Evolutionary conservation across 2,113 vertebrate species (phyloP).

Genomic region (Etheostoma spectabile): DNA sequence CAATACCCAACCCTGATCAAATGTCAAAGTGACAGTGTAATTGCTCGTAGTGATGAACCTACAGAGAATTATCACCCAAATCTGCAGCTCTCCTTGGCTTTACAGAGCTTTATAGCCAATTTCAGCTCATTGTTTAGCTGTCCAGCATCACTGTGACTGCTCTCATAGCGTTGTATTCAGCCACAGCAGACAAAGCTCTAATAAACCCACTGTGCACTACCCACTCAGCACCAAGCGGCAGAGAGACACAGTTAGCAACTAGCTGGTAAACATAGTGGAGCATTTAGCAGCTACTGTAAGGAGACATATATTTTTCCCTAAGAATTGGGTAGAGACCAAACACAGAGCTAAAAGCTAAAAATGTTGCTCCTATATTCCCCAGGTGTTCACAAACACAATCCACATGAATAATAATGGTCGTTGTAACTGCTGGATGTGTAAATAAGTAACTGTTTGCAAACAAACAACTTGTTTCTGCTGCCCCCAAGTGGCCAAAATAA

Average conservation of each 20-base stretch:
- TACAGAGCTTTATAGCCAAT: neutral
- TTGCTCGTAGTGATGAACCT: neutral
- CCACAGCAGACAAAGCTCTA: no score
- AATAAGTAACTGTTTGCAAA: neutral
- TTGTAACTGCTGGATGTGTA: constrained; percentile 1
- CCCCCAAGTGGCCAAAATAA: constrained; percentile 14
- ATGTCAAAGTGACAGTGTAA: no score
- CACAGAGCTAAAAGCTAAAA: no score
- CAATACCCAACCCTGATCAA: no score
- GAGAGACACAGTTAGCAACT: neutral
- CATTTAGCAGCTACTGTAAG: neutral
- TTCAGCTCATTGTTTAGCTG: neutral
- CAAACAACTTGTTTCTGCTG: neutral
- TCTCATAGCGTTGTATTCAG: neutral
- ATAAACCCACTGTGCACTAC: neutral
- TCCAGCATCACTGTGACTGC: neutral
- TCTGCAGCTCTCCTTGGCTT: neutral
- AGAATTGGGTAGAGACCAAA: neutral
- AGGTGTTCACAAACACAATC: neutral
- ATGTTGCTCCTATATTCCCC: neutral
- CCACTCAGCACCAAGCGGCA: neutral
- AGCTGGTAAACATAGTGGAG: neutral
- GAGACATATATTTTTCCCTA: neutral
- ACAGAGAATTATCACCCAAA: neutral
- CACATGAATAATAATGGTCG: no score